Percentiles rank a stretch among this genome's conserved stretches.
phyloP scores from a whole-genome alignment of 1,140 invertebrate species.

The Prorops nasuta region DNA sequence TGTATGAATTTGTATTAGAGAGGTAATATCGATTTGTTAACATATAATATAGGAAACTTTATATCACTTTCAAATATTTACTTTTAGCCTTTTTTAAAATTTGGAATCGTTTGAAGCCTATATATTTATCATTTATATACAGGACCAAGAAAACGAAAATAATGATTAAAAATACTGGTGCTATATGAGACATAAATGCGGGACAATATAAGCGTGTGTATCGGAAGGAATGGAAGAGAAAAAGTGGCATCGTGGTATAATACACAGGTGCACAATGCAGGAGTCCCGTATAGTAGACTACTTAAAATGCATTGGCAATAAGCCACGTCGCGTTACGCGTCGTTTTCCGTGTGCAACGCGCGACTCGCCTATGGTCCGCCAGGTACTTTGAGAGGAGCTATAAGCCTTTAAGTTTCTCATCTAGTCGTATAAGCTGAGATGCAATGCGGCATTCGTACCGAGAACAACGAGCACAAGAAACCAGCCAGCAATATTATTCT shows the following conservation, averaged over 20 bases:
- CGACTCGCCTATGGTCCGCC: constrained; percentile 35
- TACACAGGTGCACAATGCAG: constrained; percentile 32
- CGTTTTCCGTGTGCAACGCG: constrained; percentile 24
- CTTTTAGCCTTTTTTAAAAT: no score
- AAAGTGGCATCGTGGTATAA: not conserved
- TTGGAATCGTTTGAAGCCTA: no score
- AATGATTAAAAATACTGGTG: no score
- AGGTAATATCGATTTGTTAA: no score
- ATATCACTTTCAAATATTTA: no score
- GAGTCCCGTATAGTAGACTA: constrained; percentile 42
- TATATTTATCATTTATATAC: no score
- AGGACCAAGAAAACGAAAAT: no score
- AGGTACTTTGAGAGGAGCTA: constrained; percentile 27
- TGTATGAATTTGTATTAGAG: no score
- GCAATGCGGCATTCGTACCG: constrained; percentile 12
- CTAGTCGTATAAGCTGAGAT: constrained; percentile 18
- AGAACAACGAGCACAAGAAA: no score
- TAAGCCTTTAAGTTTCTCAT: constrained; percentile 33
- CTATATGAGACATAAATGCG: not conserved
- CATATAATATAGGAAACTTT: no score
- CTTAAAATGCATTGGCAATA: constrained; percentile 56
- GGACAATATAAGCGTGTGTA: not conserved
- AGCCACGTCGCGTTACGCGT: constrained; percentile 48
- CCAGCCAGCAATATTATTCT: no score
- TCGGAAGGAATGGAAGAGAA: not conserved